Evolutionary conservation across 1,140 invertebrate genomes (phyloP), one percentile per base, ranked within the genome.

Genomic region (Diabrotica virgifera): DNA sequence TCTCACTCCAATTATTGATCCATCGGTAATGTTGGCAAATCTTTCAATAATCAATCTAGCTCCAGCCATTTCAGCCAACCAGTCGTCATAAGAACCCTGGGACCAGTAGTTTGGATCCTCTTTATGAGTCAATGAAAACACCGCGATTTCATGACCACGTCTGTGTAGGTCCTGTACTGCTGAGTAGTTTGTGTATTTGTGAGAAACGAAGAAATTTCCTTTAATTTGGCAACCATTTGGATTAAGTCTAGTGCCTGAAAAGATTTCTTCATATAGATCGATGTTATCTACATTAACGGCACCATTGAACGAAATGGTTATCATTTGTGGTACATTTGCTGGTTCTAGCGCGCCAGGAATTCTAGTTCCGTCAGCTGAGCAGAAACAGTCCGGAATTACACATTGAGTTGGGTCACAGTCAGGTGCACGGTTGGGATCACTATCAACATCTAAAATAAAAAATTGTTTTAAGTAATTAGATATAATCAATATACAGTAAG

Each of bases 171-270:
- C 94, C 81, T 94, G 93, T 2, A 97, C 89, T 5, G 93, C 91
- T 8, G 94, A 95, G 76, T 98, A 98, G 80, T 98, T 97, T 56
- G 93, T 94, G 80, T 95, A 97, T 76, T 96, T 95, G 84, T 98
- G 95, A 0, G 93, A 95, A 0, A 96, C 90, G 79, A 98, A 99
- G 85, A 97, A 97, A 5, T 95, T 98, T 66, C 92, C 92, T 68
- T 89, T 87, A 76, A 97, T 93, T 73, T 94, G 91, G 77, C 96
- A 98, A 24, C 95, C 93, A 78, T 98, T 97, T 12, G 94, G 93
- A 76, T 96, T 96, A 71, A 87, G 86, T 11, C 92, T 84, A 70
- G 89, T 86, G 4, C 91, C 92, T 75, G 91, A 94, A 83, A 95
- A 95, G 68, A 95, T 85, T 69, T 94, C 92, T 53, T 95, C 90